Evolutionary conservation across 2,113 vertebrate species (phyloP), one percentile per base, ranked within the genome.

Genomic region (Conger conger): DNA sequence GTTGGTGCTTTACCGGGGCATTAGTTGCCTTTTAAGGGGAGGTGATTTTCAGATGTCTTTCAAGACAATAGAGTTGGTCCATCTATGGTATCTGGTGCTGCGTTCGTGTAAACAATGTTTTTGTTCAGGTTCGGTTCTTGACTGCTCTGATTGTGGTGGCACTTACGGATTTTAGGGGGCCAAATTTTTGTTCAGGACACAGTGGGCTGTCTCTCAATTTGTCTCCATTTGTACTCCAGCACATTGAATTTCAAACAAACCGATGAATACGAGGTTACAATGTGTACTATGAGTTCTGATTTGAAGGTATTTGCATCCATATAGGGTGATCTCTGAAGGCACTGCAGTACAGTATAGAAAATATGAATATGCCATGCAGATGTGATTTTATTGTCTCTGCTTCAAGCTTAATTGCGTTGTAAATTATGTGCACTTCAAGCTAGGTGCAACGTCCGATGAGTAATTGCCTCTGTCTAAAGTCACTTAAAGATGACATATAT

Each of bases 31-130:
- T 63, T 73, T 73, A 73, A 73, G 63, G 9, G 38, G 35, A 60
- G 17, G 50, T 84, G 23, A 40, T 79, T 63, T 60, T 63, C 36
- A 13, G 36, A 45, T 63, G 54, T 63, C 77, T 13, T 73, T n/a
- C n/a, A 33, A 73, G n/a, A 73, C 68, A 27, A 4, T 73, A 30
- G n/a, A n/a, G n/a, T 33, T 30, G 13, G n/a, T 73, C 68, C 9
- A 33, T 73, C 27, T 33, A 0, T 73, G 68, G 68, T 13, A 73
- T 15, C 0, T 73, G 27, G 27, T 73, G 27, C 27, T n/a, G 3
- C 5, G 68, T 84, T 81, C 73, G 82, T 87, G 88, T 86, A 90
- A 89, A 86, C 86, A 38, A 80, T 80, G 86, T 13, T 0, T 17
- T 79, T 63, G 57, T 63, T 20, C n/a, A n/a, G n/a, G n/a, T n/a